phyloP scores from a whole-genome alignment of 2,888 invertebrate genomes.

The Hyalella azteca region DNA sequence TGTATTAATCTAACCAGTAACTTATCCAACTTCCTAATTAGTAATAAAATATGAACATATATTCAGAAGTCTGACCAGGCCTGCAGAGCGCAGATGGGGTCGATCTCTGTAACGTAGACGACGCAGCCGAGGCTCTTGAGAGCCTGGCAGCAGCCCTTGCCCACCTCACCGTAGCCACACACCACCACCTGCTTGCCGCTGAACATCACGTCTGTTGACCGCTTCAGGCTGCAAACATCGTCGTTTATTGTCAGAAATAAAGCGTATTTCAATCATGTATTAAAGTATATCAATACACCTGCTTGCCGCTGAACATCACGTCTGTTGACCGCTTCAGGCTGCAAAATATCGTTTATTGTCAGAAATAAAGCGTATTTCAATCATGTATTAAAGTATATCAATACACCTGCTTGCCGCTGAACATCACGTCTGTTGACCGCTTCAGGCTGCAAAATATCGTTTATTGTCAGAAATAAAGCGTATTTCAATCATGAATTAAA shows the following conservation, averaged over 20 bases:
- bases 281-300: too few species aligned
- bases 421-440: slow-evolving; percentile 94
- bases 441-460: too few species aligned
- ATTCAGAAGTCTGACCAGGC: slow-evolving; percentile 68
- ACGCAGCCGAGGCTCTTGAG: slow-evolving; percentile 93
- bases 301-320: slow-evolving; percentile 97
- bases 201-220: slow-evolving; percentile 95
- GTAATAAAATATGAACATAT: too few species aligned
- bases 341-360: too few species aligned
- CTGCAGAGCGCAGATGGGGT: slow-evolving; percentile 96
- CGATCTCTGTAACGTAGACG: slow-evolving; percentile 92
- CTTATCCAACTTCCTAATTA: too few species aligned
- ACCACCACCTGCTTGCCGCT: slow-evolving; percentile 95
- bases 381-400: too few species aligned
- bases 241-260: too few species aligned
- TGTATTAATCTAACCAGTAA: too few species aligned
- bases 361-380: too few species aligned
- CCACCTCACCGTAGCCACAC: slow-evolving; percentile 97
- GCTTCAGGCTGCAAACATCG: slow-evolving; percentile 75
- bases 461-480: too few species aligned
- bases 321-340: slow-evolving; percentile 89
- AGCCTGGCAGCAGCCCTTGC: slow-evolving; percentile 95
- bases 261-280: too few species aligned
- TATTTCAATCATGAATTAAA: too few species aligned
- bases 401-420: slow-evolving; percentile 95